phyloP scores from a whole-genome alignment of 2,797 vertebrate species.

The Enteromius paludinosus region DNA sequence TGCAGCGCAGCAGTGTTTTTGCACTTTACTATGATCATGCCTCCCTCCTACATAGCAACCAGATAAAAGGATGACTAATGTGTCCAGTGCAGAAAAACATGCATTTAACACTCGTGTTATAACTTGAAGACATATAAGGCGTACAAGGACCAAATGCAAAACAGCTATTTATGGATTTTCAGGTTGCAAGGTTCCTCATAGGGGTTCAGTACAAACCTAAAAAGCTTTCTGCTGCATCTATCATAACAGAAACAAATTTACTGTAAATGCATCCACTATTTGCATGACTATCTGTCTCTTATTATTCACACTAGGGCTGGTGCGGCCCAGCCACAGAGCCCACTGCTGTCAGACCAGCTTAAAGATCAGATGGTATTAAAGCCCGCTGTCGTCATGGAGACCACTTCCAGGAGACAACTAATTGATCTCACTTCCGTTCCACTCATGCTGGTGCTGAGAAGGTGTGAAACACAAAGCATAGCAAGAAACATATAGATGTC shows the following conservation, averaged over 20 bases:
- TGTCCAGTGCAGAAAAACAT: conserved; percentile 44
- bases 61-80: conserved; percentile 43
- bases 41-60: conserved; percentile 40
- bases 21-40: conserved; percentile 47
- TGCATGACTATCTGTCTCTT: conserved; percentile 9
- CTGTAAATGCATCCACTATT: background rate
- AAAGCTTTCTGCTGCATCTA: background rate
- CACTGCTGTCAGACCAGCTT: conserved; percentile 45
- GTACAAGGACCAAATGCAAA: conserved; percentile 11
- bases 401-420: conserved; percentile 53
- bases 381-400: conserved; percentile 47
- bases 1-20: conserved; percentile 41
- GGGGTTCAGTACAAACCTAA: background rate
- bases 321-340: conserved; percentile 40
- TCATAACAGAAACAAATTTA: background rate
- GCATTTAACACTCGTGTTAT: conserved; percentile 31
- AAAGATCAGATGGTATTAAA: conserved; percentile 43
- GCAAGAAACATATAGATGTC: conserved; percentile 45
- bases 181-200: background rate
- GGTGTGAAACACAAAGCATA: conserved; percentile 49
- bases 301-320: conserved; percentile 38
- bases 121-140: background rate
- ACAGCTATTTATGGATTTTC: conserved; percentile 20
- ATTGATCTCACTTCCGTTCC: conserved; percentile 55
- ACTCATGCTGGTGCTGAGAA: conserved; percentile 36